Evolutionary conservation across 2,888 invertebrate species (phyloP).

Genomic region (Cantharis nigra): DNA sequence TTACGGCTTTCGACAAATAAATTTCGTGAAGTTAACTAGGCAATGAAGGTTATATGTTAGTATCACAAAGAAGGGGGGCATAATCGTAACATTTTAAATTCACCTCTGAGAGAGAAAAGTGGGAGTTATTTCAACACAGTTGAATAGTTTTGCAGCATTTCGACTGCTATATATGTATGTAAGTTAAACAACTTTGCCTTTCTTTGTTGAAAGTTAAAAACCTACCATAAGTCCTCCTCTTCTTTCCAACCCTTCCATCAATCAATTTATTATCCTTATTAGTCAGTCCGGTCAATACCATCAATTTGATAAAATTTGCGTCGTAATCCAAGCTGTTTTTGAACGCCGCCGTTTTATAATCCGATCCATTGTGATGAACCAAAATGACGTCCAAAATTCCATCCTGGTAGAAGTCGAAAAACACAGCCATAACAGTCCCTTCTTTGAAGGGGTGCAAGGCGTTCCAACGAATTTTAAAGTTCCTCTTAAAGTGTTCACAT

Average conservation of each 20-base stretch:
- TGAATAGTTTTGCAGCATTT: too few relatives aligned
- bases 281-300: slow-evolving; percentile 84
- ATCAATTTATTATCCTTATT: slow-evolving; percentile 73
- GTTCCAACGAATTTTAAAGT: slow-evolving; percentile 79
- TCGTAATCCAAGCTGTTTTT: slow-evolving; percentile 90
- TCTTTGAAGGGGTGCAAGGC: slow-evolving; percentile 72
- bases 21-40: too few relatives aligned
- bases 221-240: slow-evolving; percentile 76
- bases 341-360: slow-evolving; percentile 74
- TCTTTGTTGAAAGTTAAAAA: not conserved
- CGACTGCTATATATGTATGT: too few relatives aligned
- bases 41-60: too few relatives aligned
- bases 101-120: too few relatives aligned
- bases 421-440: slow-evolving; percentile 81
- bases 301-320: slow-evolving; percentile 94
- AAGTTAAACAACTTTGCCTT: too few relatives aligned
- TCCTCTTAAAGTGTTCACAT: slow-evolving; percentile 70
- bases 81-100: too few relatives aligned
- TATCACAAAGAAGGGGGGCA: too few relatives aligned
- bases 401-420: slow-evolving; percentile 94
- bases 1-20: too few relatives aligned
- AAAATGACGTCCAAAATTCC: slow-evolving; percentile 91
- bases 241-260: slow-evolving; percentile 74
- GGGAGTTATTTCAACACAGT: too few relatives aligned
- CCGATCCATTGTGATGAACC: slow-evolving; percentile 51